Conservation (phyloP, 2,113 vertebrate genomes). For the Pitta sordida region DNA sequence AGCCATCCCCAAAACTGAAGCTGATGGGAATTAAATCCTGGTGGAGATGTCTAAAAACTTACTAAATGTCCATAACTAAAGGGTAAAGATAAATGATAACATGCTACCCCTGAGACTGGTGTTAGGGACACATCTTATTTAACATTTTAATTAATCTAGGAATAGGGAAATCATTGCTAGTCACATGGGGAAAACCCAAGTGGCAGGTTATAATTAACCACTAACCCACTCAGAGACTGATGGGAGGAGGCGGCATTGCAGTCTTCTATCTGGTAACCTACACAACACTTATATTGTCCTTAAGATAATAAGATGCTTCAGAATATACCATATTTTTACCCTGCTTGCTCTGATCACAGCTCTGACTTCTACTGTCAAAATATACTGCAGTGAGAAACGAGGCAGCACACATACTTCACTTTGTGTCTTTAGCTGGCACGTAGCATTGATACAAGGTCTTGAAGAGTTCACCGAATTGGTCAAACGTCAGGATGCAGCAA, state of each 20-base stretch:
- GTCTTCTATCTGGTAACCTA: neutral
- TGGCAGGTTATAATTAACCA: constrained; percentile 54
- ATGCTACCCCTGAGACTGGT: neutral
- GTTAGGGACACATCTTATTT: constrained; percentile 32
- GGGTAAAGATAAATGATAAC: constrained; percentile 28
- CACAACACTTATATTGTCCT: neutral
- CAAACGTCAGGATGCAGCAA: constrained; percentile 8
- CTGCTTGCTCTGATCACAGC: neutral
- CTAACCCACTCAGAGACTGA: neutral
- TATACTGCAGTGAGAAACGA: neutral
- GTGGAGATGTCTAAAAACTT: neutral
- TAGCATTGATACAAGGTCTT: neutral
- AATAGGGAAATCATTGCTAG: constrained; percentile 14
- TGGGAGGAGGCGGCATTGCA: neutral
- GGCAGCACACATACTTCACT: neutral
- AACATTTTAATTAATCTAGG: constrained; percentile 58
- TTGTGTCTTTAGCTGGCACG: neutral
- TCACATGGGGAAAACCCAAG: constrained; percentile 26
- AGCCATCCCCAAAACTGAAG: neutral
- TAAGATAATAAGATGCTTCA: neutral
- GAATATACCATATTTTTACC: neutral
- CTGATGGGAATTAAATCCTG: neutral
- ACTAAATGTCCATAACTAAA: constrained; percentile 24
- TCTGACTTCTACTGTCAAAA: constrained; percentile 18
- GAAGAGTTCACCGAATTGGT: neutral